Evolutionary conservation across 2,797 vertebrate species (phyloP).

Genomic region (Takifugu rubripes): DNA sequence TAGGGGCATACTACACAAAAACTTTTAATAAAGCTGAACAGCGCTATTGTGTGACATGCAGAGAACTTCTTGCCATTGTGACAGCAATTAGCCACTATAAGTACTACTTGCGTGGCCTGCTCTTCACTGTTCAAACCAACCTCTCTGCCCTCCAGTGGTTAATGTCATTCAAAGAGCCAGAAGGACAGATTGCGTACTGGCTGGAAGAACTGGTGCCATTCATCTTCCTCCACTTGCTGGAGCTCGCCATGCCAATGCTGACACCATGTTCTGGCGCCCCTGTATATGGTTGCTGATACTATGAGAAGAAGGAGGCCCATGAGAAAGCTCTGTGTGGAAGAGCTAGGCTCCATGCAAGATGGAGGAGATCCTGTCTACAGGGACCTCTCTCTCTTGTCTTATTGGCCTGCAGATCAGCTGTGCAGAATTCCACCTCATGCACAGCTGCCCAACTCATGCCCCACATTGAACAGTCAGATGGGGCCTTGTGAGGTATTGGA

Average conservation of each 20-base stretch:
- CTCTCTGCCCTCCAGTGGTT: slow-evolving; percentile 4
- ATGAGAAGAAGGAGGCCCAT: background rate
- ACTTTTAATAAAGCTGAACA: slow-evolving; percentile 14
- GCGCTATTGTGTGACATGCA: slow-evolving; percentile 1
- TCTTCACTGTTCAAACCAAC: background rate
- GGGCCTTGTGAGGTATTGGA: background rate
- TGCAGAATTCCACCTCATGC: background rate
- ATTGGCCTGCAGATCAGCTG: background rate
- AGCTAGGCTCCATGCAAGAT: no score
- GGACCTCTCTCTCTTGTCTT: background rate
- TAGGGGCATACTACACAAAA: slow-evolving; percentile 10
- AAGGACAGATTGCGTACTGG: background rate
- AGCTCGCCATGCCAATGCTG: background rate
- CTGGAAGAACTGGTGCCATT: background rate
- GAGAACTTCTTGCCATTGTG: background rate
- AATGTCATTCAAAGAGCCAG: background rate
- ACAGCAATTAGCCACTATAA: background rate
- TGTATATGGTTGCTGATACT: background rate
- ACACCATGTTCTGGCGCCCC: background rate
- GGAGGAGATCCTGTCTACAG: no score
- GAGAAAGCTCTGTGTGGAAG: background rate
- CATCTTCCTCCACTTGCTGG: background rate
- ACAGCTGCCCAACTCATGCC: background rate
- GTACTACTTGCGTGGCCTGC: slow-evolving; percentile 2
- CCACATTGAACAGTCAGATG: background rate